Evolutionary conservation across 2,113 vertebrate genomes (phyloP).

Genomic region (Catharus fuscescens): DNA sequence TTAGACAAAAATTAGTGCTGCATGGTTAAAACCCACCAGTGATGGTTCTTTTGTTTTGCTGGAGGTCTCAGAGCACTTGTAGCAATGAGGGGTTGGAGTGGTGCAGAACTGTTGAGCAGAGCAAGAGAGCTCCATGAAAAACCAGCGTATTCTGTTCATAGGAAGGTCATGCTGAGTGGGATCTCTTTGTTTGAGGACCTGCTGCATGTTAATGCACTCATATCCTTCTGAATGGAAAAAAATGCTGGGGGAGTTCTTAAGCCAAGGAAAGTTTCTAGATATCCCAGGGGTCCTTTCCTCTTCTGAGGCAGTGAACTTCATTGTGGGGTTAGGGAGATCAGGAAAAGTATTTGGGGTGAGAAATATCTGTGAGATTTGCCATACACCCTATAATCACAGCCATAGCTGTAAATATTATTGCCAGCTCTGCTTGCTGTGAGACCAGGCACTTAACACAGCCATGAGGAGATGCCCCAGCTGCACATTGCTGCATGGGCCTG

Average conservation of each 20-base stretch:
- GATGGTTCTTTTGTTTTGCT: background rate
- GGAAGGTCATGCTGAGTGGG: background rate
- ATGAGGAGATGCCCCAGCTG: background rate
- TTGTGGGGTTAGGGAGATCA: background rate
- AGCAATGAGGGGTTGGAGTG: background rate
- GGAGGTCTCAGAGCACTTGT: background rate
- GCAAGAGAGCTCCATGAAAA: background rate
- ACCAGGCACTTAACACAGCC: rapidly evolving
- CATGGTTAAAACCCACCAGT: background rate
- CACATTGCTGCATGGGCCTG: background rate
- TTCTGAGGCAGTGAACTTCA: background rate
- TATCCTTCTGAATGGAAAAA: background rate
- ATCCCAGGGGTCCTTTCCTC: background rate
- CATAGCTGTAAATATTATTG: background rate
- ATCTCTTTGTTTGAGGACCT: background rate
- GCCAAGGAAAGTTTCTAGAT: background rate
- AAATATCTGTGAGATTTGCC: background rate
- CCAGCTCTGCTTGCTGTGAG: rapidly evolving
- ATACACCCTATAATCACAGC: background rate
- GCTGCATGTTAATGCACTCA: background rate
- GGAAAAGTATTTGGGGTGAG: background rate
- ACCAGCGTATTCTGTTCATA: background rate
- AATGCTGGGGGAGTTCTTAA: background rate
- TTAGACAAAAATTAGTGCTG: background rate
- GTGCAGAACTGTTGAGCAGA: background rate